Percentiles rank a stretch among this genome's conserved stretches.
Conservation (phyloP, 2,888 invertebrate genomes). For the Sphecodes monilicornis region DNA sequence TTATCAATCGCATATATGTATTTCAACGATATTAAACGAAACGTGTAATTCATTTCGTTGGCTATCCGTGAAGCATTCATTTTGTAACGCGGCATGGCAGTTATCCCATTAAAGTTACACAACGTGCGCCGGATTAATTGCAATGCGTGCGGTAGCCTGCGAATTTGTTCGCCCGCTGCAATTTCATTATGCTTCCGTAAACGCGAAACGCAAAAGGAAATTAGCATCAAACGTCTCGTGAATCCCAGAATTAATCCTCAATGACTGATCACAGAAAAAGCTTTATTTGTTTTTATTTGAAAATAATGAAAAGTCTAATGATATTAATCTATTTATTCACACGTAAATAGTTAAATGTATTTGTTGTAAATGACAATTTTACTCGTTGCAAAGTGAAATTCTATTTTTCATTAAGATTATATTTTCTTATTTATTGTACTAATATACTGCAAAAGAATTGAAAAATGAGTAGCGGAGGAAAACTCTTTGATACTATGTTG, state of each 20-base stretch:
- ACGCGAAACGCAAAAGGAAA: background rate
- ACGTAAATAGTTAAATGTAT: too few relatives aligned
- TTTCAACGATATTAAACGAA: conserved; percentile 8
- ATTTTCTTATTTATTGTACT: too few relatives aligned
- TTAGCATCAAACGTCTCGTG: background rate
- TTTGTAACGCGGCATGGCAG: conserved; percentile 6
- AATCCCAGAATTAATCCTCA: background rate
- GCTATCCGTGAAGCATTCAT: conserved; percentile 1
- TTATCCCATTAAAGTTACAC: conserved; percentile 20
- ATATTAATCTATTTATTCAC: too few relatives aligned
- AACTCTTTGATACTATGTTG: background rate
- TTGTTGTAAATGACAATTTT: too few relatives aligned
- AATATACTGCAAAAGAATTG: background rate
- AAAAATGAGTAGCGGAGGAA: background rate
- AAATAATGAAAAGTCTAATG: background rate
- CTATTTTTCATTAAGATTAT: too few relatives aligned
- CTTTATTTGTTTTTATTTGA: background rate
- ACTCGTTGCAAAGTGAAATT: too few relatives aligned
- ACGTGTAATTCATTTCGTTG: background rate
- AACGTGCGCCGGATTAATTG: conserved; percentile 10
- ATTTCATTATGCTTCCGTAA: conserved; percentile 1
- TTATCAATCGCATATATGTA: background rate
- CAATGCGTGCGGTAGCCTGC: background rate
- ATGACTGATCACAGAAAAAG: background rate
- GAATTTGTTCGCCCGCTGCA: background rate